Evolutionary conservation across 2,888 invertebrate species (phyloP), one percentile per base, ranked within the genome.

Genomic region (Eilema caniola): DNA sequence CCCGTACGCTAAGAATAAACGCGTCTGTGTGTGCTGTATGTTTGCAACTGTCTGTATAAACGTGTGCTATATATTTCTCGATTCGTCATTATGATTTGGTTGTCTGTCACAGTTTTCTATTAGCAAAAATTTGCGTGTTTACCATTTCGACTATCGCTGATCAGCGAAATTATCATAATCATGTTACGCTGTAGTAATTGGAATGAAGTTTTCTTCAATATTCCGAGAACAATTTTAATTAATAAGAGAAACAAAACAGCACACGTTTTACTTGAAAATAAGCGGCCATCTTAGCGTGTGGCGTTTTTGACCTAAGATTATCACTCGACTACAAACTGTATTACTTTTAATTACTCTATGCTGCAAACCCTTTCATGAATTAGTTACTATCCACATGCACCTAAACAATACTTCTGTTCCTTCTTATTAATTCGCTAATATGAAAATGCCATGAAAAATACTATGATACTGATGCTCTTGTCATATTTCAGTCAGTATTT

Each of bases 1-100:
- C 90, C 53, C 37, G 33, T 79, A 71, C 74, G 85, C 93, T 94
- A 94, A 90, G 93, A 92, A 93, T 94, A 94, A 91, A 88, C 86
- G 79, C 81, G 71, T 77, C 72, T 80, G 80, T 82, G 78, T 80
- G 80, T 77, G 75, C 70, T 81, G 78, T 82, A 76, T 24, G 59
- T 70, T 71, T 82, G 75, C 78, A 69, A 75, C 41, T 72, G 75
- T 76, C 70, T 61, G 75, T 68, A 68, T 78, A 76, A 78, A 81
- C 88, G 88, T 88, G 88, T 87, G 86, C 76, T 84, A 85, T 85
- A 88, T 89, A 86, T 86, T 87, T 89, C 84, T 86, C 74, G 80
- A 85, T 81, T 83, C 83, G 77, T 82, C 83, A 79, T 80, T 83
- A 41, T 86, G 83, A 84, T 65, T 65, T 65, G 16, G 31, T 23